A percentile compares a stretch with the other conserved stretches of the same genome.
phyloP scores from a whole-genome alignment of 2,888 invertebrate species.

The Odontomyia ornata region DNA sequence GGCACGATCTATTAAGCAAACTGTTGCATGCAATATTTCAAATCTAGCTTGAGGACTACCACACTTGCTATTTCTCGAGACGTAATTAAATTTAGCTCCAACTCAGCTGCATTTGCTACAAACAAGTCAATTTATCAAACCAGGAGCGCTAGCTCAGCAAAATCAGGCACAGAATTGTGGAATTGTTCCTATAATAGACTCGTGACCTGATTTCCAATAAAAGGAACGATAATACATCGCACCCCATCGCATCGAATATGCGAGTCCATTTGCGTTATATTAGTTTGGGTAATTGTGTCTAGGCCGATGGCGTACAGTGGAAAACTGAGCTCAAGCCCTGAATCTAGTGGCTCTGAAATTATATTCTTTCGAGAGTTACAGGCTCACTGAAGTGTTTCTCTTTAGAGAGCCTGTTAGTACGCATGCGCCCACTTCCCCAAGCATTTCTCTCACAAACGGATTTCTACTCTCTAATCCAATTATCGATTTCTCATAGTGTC shows the following conservation, averaged over 20 bases:
- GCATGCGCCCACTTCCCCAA: conserved; percentile 4
- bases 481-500: conserved; percentile 28
- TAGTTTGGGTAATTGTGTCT: neutral
- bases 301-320: neutral
- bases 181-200: conserved; percentile 33
- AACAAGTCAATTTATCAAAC: conserved; percentile 11
- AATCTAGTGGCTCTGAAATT: too few species aligned
- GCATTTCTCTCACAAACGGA: neutral
- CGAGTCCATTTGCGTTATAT: too few species aligned
- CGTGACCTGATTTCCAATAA: conserved; percentile 17
- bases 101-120: neutral
- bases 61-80: neutral
- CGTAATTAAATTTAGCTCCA: neutral
- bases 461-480: conserved; percentile 21
- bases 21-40: neutral
- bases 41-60: too few species aligned
- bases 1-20: neutral
- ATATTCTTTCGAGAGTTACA: too few species aligned
- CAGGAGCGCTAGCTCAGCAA: conserved; percentile 5
- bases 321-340: too few species aligned
- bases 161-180: conserved; percentile 12
- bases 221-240: neutral
- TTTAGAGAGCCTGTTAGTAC: neutral
- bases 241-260: too few species aligned
- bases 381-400: neutral